Conservation (phyloP, 2,797 vertebrate species). For the Acrocephalus scirpaceus region DNA sequence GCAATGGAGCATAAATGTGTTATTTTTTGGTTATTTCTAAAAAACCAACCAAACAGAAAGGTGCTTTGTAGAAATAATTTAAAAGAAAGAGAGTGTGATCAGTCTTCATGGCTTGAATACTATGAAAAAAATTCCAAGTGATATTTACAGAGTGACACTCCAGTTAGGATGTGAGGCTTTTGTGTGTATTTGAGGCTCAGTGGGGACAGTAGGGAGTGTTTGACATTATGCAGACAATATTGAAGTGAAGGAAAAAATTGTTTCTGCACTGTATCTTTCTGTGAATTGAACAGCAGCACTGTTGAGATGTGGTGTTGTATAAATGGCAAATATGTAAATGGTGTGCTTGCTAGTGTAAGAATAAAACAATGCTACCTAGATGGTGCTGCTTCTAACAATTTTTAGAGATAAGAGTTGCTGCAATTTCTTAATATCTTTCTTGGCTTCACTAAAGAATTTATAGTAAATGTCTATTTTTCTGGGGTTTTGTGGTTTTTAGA, state of each 20-base stretch:
- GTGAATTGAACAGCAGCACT: background rate
- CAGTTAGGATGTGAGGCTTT: background rate
- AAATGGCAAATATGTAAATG: background rate
- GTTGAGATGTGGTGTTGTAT: background rate
- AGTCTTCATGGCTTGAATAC: background rate
- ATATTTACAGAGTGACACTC: background rate
- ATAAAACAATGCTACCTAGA: background rate
- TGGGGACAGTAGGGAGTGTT: background rate
- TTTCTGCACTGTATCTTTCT: background rate
- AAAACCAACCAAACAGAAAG: background rate
- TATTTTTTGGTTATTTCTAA: background rate
- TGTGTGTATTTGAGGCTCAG: background rate
- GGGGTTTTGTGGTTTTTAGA: background rate
- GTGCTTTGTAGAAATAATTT: background rate
- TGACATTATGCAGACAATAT: background rate
- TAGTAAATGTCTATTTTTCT: background rate
- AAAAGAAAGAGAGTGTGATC: background rate
- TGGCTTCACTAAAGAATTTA: background rate
- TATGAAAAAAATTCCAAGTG: background rate
- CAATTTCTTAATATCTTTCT: background rate
- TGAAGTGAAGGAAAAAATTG: background rate
- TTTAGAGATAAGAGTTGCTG: background rate
- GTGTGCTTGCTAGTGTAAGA: background rate
- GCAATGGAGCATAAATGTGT: background rate
- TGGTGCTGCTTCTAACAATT: background rate